phyloP scores from a whole-genome alignment of 2,113 vertebrate genomes.

The Microcebus jonahi region DNA sequence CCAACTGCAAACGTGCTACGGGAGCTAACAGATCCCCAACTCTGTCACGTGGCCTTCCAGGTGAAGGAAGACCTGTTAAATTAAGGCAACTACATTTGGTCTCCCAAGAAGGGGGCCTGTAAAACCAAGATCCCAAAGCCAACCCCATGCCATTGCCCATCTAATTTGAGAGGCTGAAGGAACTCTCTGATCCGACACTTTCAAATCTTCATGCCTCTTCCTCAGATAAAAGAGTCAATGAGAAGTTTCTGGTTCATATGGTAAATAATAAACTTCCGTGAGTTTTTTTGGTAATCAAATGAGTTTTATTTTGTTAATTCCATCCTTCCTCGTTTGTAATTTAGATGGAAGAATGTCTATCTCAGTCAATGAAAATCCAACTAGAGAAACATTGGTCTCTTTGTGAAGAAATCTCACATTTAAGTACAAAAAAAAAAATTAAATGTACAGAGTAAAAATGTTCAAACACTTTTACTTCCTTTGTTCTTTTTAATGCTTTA shows the following conservation, averaged over 20 bases:
- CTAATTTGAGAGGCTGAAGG: neutral
- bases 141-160: neutral
- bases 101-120: neutral
- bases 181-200: neutral
- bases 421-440: neutral
- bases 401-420: constrained; percentile 17
- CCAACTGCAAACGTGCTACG: neutral
- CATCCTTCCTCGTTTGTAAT: neutral
- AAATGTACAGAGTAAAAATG: neutral
- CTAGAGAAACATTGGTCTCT: neutral
- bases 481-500: constrained; percentile 63
- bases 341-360: neutral
- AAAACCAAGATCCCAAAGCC: neutral
- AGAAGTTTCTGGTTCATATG: neutral
- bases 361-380: constrained; percentile 7
- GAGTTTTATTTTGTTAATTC: neutral
- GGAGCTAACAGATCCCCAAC: neutral
- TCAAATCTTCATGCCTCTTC: neutral
- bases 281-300: neutral
- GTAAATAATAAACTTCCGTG: neutral
- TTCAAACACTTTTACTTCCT: constrained; percentile 47
- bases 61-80: neutral
- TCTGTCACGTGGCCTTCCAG: neutral
- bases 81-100: neutral
- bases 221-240: neutral